Evolutionary conservation across 2,113 vertebrate species (phyloP), one percentile per base, ranked within the genome.

Genomic region (Chauna torquata): DNA sequence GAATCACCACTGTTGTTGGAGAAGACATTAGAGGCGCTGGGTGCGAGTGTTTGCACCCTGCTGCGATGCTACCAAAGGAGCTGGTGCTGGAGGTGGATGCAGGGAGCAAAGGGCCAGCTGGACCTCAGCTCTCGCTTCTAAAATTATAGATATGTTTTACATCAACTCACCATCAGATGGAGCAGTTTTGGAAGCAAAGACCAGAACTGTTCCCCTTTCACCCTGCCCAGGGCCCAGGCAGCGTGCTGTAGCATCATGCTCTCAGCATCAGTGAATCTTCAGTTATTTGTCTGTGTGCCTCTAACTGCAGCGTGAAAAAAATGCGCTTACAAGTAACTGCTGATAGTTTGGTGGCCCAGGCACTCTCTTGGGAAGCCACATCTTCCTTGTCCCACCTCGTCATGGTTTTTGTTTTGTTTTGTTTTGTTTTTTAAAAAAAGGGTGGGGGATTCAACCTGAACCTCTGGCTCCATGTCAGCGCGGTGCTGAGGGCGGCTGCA

Each of bases 91-190:
- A 36, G 57, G 40, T 19, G 58, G 32, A 49, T 61, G 27, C 32
- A 11, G 54, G 82, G 49, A 92, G 58, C 83, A 42, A 65, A 70
- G 50, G 55, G 23, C 8, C 42, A 36, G 23, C 50, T 1, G 0
- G 57, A 28, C 32, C 32, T 17, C 22, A 16, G 25, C 64, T 85
- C 75, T 54, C 17, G 1, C 11, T 83, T 45, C 11, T 23, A 18
- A 7, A 3, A 18, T 55, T 52, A 28, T 7, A 49, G 49, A 7
- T 76, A 3, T 72, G 90, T 79, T 82, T 94, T 96, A 90, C 95
- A 95, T 13, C 66, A 13, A 15, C n/a, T 95, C 78, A 30, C 96
- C 96, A 89, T 96, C 90, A 96, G 96, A 87, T 97, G 96, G 96
- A 96, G 96, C 95, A 93, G 90, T 94, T 88, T 45, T 91, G 90